Evolutionary conservation across 2,113 vertebrate species (phyloP).

Genomic region (Zapornia atra): DNA sequence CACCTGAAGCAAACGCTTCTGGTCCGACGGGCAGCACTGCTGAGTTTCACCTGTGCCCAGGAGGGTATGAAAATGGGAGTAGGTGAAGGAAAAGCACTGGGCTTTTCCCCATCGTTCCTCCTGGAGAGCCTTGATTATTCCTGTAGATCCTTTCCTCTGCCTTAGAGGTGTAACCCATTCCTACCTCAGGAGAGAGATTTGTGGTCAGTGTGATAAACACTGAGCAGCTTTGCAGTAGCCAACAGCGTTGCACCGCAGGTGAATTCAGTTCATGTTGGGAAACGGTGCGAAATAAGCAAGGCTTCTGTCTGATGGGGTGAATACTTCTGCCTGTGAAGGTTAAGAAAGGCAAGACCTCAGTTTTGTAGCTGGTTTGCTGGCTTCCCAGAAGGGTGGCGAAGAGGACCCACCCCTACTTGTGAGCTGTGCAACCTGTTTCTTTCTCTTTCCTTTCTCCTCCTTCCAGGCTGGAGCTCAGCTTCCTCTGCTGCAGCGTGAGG

Average conservation of each 20-base stretch:
- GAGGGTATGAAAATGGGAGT: no score
- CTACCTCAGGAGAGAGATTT: background rate
- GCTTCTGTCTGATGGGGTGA: background rate
- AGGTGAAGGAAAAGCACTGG: background rate
- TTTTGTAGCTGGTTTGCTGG: background rate
- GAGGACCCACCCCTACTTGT: background rate
- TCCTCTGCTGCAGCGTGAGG: background rate
- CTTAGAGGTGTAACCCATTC: background rate
- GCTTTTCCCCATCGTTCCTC: background rate
- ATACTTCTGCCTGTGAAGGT: background rate
- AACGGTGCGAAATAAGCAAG: background rate
- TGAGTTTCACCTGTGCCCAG: background rate
- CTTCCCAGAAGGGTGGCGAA: background rate
- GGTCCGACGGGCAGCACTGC: background rate
- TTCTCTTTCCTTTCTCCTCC: background rate
- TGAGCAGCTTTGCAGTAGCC: background rate
- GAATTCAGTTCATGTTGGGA: background rate
- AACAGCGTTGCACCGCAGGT: background rate
- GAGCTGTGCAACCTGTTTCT: background rate
- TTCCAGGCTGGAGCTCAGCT: background rate
- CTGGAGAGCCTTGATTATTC: background rate
- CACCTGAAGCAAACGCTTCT: background rate
- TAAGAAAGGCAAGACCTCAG: background rate
- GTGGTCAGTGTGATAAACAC: background rate
- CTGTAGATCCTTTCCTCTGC: background rate